These are phyloP conservation scores for Halcyon badia DNA, from an alignment of 2,797 vertebrate genomes.

Conservation along the genomic window DNA sequence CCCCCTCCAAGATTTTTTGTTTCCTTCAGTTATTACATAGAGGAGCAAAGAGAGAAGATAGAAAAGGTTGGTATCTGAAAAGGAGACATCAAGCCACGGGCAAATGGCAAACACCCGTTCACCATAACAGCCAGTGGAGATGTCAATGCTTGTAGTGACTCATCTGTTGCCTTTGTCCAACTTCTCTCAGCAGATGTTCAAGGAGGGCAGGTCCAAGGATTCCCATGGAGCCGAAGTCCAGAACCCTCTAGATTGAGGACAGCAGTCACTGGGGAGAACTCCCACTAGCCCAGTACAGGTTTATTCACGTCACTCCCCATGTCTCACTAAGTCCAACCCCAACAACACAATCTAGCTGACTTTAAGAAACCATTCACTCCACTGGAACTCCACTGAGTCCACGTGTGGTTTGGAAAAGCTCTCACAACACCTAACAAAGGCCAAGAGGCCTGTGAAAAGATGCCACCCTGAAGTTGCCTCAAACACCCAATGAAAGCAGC, in stretches of 20 bases:
- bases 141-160: neutral
- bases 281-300: neutral
- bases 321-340: neutral
- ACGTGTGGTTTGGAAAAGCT: neutral
- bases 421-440: neutral
- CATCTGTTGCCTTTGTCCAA: neutral
- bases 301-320: neutral
- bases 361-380: neutral
- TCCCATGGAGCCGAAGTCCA: neutral
- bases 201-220: neutral
- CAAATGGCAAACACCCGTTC: rapidly evolving
- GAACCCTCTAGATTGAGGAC: neutral
- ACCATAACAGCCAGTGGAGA: neutral
- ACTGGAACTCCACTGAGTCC: neutral
- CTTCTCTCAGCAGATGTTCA: neutral
- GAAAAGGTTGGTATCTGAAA: neutral
- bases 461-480: neutral
- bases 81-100: rapidly evolving
- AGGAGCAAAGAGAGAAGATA: neutral
- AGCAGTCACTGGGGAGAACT: neutral
- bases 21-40: neutral
- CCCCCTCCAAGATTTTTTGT: neutral
- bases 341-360: neutral
- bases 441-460: neutral
- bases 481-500: neutral